phyloP scores from a whole-genome alignment of 2,113 vertebrate genomes.

The Dermatemys mawii region DNA sequence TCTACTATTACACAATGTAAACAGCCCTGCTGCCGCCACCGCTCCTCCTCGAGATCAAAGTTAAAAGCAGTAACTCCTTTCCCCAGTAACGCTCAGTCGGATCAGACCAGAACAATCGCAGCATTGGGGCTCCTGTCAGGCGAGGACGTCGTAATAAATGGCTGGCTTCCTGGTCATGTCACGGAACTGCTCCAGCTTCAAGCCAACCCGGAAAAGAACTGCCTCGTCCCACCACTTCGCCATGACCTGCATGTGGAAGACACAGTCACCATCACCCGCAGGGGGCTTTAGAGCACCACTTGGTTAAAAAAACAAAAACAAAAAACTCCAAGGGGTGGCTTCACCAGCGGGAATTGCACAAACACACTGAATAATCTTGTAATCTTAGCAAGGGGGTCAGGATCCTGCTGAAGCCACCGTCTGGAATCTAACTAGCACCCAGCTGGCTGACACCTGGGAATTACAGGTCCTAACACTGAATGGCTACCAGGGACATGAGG shows the following conservation, averaged over 20 bases:
- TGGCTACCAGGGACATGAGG: neutral
- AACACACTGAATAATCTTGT: neutral
- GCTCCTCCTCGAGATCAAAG: neutral
- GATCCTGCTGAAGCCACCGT: neutral
- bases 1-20: neutral
- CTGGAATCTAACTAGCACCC: neutral
- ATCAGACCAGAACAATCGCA: neutral
- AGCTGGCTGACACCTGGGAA: neutral
- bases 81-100: neutral
- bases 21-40: neutral
- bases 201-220: constrained; percentile 66
- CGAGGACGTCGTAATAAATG: constrained; percentile 69
- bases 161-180: constrained; percentile 59
- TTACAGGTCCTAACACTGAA: neutral
- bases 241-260: constrained; percentile 68
- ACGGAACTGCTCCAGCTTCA: constrained; percentile 72
- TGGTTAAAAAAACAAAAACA: neutral
- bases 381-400: neutral
- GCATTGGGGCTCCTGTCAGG: neutral
- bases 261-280: neutral
- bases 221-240: constrained; percentile 78
- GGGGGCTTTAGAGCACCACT: neutral
- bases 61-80: neutral
- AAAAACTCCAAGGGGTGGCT: neutral
- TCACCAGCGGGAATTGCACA: neutral